phyloP scores from a whole-genome alignment of 2,113 vertebrate species.

The Emberiza fucata region DNA sequence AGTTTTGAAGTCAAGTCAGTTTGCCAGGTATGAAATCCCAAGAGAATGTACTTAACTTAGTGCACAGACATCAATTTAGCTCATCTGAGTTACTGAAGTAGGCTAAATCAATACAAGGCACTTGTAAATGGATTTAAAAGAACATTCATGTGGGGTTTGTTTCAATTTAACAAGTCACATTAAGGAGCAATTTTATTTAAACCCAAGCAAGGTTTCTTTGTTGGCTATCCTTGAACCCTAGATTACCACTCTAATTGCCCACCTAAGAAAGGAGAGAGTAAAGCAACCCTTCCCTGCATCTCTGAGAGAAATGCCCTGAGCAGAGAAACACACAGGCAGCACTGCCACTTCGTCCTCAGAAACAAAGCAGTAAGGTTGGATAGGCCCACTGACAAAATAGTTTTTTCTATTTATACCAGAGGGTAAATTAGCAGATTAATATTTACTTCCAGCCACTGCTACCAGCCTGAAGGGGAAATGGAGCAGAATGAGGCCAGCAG shows the following conservation, averaged over 20 bases:
- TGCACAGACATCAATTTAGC: slow-evolving; percentile 18
- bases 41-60: not conserved
- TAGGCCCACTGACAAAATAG: not conserved
- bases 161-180: not conserved
- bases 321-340: not conserved
- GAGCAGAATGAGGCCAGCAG: slow-evolving; percentile 13
- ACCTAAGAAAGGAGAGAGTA: not conserved
- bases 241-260: not conserved
- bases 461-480: slow-evolving; percentile 16
- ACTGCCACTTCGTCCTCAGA: not conserved
- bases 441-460: not conserved
- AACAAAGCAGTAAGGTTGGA: not conserved
- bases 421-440: slow-evolving; percentile 31
- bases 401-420: not conserved
- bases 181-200: slow-evolving; percentile 16
- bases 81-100: slow-evolving; percentile 26
- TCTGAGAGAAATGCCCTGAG: not conserved
- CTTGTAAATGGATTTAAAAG: slow-evolving; percentile 34
- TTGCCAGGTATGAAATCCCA: not conserved
- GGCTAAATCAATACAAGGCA: slow-evolving; percentile 45
- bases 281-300: not conserved
- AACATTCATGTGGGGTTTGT: not conserved
- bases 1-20: slow-evolving; percentile 11
- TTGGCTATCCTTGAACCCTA: not conserved
- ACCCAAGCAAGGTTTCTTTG: not conserved